Base-by-base conservation (phyloP, 2,888 invertebrate species). In the Cerastis rubricosa region DNA sequence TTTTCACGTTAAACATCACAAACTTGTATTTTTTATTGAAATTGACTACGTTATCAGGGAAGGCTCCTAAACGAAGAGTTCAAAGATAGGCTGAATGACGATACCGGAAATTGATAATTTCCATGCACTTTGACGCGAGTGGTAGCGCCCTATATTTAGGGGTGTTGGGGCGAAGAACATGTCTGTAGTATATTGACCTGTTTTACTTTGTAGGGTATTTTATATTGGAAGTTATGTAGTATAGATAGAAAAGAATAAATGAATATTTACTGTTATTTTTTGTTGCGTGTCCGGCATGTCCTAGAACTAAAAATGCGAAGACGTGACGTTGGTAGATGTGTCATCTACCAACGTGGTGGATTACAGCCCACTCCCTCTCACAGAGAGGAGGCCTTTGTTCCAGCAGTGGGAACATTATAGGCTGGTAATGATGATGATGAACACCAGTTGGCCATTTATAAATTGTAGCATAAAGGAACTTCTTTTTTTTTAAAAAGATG, bases 41-140 rank as follows among this genome's bases (percentile, higher is more conserved):
- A 59, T 77, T n/a, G 25, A 71, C 59, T 25, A 7, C n/a, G 22
- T n/a, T 71, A 25, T 47, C 63, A 59, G 40, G 45, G 51, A 19
- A 54, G 54, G 19, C 40, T n/a, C 8, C 57, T 43, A 82, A 54
- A 66, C 63, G 71, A 63, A 69, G 47, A 69, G 25, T 45, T 51
- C 71, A 74, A 69, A 66, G 76, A 57, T 51, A 74, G 69, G 73
- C 57, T 69, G 71, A 71, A 66, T 57, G 9, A 40, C 49, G 43
- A 64, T 54, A 51, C 6, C 81, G 83, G 83, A 84, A 84, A 84
- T 84, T 84, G 81, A 81, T 81, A 81, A 84, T 84, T 81, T 84
- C 83, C 84, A 74, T 84, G 72, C 84, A 84, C 81, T 84, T 84
- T 78, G 81, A 70, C 35, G 71, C 69, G 45, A 25, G 67, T 45